Conservation (phyloP, 1,140 invertebrate genomes). For the Eciton burchellii region DNA sequence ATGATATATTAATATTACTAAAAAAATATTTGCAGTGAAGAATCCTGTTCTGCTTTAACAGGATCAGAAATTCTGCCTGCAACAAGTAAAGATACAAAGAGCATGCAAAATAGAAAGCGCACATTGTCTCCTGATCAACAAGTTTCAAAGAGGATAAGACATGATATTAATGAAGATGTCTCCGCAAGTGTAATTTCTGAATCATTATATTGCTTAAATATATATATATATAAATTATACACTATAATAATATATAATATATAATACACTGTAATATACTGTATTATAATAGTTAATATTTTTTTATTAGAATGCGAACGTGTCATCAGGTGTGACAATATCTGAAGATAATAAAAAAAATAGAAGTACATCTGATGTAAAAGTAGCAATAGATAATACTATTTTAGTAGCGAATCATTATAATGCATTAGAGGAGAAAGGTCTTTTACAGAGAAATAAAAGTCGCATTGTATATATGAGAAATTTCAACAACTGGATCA, state of each 20-base stretch:
- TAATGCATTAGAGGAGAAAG: slow-evolving; percentile 93
- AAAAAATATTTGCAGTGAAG: background rate
- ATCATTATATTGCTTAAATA: too few species aligned
- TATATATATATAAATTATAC: background rate
- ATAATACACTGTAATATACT: too few species aligned
- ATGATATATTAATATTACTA: too few species aligned
- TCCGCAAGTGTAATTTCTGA: slow-evolving; percentile 26
- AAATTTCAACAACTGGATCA: slow-evolving; percentile 99
- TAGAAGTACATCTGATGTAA: slow-evolving; percentile 42
- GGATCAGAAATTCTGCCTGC: background rate
- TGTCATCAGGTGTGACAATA: slow-evolving; percentile 73
- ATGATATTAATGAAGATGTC: slow-evolving; percentile 34
- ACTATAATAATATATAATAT: background rate
- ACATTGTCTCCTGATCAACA: slow-evolving; percentile 49
- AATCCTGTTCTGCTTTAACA: background rate
- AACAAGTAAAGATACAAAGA: background rate
- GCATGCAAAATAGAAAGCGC: slow-evolving; percentile 25
- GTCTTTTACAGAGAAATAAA: slow-evolving; percentile 91
- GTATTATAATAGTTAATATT: background rate
- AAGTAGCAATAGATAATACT: slow-evolving; percentile 81
- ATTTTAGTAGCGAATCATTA: slow-evolving; percentile 93
- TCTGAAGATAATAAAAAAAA: slow-evolving; percentile 58
- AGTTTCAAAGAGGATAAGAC: slow-evolving; percentile 44
- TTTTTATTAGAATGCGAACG: slow-evolving; percentile 69
- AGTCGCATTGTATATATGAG: slow-evolving; percentile 97